Evolutionary conservation across 2,888 invertebrate genomes (phyloP).

Genomic region (Hydraecia micacea): DNA sequence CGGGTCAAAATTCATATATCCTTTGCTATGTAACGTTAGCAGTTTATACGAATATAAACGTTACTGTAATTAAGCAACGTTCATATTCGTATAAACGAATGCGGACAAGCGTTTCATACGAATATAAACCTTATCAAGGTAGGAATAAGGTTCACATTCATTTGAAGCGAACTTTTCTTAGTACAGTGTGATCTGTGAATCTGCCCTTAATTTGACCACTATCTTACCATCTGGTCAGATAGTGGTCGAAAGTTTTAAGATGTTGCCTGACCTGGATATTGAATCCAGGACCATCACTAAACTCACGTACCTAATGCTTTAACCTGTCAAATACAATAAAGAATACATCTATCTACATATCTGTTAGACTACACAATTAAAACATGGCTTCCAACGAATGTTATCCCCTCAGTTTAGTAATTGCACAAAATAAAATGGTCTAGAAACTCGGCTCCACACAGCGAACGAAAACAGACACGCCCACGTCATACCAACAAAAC

Average conservation of each 20-base stretch:
- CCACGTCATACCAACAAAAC: background rate
- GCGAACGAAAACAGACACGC: background rate
- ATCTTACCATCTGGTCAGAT: background rate
- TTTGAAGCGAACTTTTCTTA: background rate
- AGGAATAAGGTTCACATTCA: background rate
- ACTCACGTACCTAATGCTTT: background rate
- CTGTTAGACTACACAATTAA: background rate
- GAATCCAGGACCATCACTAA: background rate
- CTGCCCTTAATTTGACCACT: background rate
- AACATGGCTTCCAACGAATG: background rate
- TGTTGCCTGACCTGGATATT: background rate
- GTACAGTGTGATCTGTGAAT: background rate
- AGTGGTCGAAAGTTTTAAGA: background rate
- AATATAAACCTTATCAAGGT: too few relatives aligned
- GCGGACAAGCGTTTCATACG: background rate
- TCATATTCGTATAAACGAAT: background rate
- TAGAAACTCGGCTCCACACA: background rate
- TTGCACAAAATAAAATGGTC: conserved; percentile 1
- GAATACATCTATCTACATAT: background rate
- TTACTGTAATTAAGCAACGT: background rate
- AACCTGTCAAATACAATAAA: background rate
- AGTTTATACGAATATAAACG: background rate
- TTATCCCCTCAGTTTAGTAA: background rate
- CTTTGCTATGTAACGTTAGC: background rate
- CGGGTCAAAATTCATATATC: too few relatives aligned